Evolutionary conservation across 37 sponge, comb jelly and placozoan species (phyloP).

Genomic region (Tethya wilhelma): DNA sequence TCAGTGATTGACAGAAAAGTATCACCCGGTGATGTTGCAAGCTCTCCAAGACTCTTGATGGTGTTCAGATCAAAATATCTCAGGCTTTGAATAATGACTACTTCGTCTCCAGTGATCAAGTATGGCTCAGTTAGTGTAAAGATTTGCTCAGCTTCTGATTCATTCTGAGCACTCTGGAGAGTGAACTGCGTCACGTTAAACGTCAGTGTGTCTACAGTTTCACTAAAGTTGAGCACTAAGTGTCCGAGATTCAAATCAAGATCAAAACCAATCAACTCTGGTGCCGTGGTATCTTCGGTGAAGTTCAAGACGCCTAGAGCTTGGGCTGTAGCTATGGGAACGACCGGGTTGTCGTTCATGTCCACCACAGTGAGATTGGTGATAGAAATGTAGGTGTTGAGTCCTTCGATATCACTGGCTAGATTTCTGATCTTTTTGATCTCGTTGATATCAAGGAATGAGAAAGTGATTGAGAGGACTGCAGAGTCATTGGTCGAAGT

Average conservation of each 20-base stretch:
- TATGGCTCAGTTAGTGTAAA: slow-evolving; percentile 48
- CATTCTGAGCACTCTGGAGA: slow-evolving; percentile 58
- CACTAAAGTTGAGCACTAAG: slow-evolving; percentile 75
- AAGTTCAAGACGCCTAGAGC: slow-evolving; percentile 59
- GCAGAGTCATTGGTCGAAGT: slow-evolving; percentile 71
- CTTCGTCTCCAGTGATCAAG: slow-evolving; percentile 71
- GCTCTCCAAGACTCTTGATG: slow-evolving; percentile 65
- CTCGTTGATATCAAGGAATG: slow-evolving; percentile 84
- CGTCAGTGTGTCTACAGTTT: slow-evolving; percentile 83
- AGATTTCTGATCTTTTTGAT: slow-evolving; percentile 82
- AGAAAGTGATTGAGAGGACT: slow-evolving; percentile 54
- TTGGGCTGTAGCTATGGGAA: slow-evolving; percentile 32
- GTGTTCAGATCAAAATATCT: slow-evolving; percentile 70
- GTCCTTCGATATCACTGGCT: slow-evolving; percentile 54
- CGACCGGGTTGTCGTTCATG: slow-evolving; percentile 80
- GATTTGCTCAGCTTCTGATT: slow-evolving; percentile 21
- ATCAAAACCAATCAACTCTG: slow-evolving; percentile 64
- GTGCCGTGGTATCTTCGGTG: slow-evolving; percentile 81
- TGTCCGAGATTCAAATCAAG: slow-evolving; percentile 75
- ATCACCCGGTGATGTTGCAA: slow-evolving; percentile 67
- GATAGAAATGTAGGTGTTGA: slow-evolving; percentile 67
- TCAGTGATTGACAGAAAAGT: slow-evolving; percentile 68
- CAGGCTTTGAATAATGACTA: slow-evolving; percentile 52
- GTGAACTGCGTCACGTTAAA: slow-evolving; percentile 68
- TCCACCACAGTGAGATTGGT: slow-evolving; percentile 69